Percentiles rank a stretch among this genome's conserved stretches.
These are phyloP conservation scores for Peromyscus maniculatus DNA, from an alignment of 2,113 vertebrate species.

Conservation along the genomic window DNA sequence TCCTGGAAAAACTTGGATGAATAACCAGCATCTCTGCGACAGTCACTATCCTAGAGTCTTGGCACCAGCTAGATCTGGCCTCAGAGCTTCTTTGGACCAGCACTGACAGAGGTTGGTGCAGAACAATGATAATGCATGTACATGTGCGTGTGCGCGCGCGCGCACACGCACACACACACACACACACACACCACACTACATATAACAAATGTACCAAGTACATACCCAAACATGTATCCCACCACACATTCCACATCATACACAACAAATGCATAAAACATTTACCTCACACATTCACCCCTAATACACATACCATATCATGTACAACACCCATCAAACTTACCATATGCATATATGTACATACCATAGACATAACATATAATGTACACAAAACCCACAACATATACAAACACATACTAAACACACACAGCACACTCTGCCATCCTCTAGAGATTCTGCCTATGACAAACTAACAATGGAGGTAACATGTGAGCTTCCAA, in stretches of 20 bases:
- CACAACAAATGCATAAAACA: too few species aligned
- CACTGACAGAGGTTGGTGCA: neutral
- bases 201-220: neutral
- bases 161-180: neutral
- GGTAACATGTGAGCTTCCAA: neutral
- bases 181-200: neutral
- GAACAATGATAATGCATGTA: neutral
- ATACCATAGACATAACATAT: neutral
- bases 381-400: neutral
- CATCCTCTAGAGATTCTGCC: neutral
- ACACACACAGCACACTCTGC: neutral
- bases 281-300: neutral
- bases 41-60: neutral
- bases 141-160: too few species aligned
- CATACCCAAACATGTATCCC: neutral
- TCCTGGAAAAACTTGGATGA: neutral
- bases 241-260: too few species aligned
- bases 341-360: neutral
- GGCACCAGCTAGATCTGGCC: neutral
- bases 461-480: neutral
- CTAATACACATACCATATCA: too few species aligned
- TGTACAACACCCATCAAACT: too few species aligned
- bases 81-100: neutral
- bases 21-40: neutral
- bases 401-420: neutral